Base-by-base conservation (phyloP, 1,140 invertebrate species). In the Apis cerana region DNA sequence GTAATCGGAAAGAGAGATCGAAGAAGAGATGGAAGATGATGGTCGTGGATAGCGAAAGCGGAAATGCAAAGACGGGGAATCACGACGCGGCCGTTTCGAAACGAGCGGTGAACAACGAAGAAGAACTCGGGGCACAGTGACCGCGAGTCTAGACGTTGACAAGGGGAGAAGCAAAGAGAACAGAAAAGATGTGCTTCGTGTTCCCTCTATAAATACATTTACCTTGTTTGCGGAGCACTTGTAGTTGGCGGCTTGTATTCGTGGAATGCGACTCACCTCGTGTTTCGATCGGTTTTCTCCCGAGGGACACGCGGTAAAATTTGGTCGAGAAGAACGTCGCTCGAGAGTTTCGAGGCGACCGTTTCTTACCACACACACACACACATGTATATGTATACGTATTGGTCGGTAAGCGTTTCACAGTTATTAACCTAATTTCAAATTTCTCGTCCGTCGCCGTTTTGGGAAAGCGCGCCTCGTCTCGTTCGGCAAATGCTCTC, bases 201-300 rank as follows among this genome's bases (percentile, higher is more conserved):
- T 90, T 92, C 92, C 91, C 92, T 93, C 91, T 93, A 93, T 93
- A 93, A 93, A 93, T 92, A 93, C 92, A 93, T 93, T 89, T 93
- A 93, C 92, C 89, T 91, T 93, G 92, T 93, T 93, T 93, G 92
- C 91, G 68, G 89, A 93, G 91, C 93, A 93, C 93, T 93, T 90
- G 91, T 92, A 88, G 88, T 89, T 89, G 89, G 86, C 85, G 91
- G 89, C 87, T 68, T 85, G 86, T 85, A 81, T 81, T 80, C 70
- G 68, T 86, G 88, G 89, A 90, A 90, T 90, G 90, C 83, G 87
- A 85, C 87, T 88, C 87, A 87, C 83, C 75, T 69, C 80, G 68
- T 85, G 87, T 88, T 88, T 88, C 87, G 86, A 88, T 88, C 86
- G 80, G 87, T 88, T 88, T 88, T 68, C 75, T 88, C 82, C 64